Conservation (phyloP, 2,888 invertebrate species). For the Hermaeophaga mercurialis region DNA sequence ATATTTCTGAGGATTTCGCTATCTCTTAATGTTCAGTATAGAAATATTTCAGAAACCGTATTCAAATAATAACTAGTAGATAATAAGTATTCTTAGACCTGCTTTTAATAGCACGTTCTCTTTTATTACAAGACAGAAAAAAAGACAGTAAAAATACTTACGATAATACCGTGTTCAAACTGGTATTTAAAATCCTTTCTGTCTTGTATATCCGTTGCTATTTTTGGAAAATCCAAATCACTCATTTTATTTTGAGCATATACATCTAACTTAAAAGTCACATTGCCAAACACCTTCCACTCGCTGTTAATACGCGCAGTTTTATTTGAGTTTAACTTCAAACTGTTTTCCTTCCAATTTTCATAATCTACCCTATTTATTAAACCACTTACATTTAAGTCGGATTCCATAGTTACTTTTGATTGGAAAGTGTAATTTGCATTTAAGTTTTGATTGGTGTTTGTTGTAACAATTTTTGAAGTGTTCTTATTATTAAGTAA, state of each 20-base stretch:
- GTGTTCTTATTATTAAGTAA: constrained; percentile 55
- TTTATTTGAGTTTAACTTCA: constrained; percentile 49
- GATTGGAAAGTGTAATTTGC: constrained; percentile 49
- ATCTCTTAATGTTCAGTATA: no score
- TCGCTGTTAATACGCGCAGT: constrained; percentile 58
- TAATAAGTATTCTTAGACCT: no score
- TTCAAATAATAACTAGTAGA: no score
- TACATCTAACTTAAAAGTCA: constrained; percentile 54
- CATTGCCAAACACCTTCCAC: constrained; percentile 57
- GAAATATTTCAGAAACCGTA: no score
- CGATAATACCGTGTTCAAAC: constrained; percentile 46
- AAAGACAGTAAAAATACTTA: constrained; percentile 35
- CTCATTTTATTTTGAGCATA: constrained; percentile 43
- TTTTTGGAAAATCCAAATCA: constrained; percentile 47
- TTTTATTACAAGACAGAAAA: no score
- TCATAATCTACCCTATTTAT: constrained; percentile 56
- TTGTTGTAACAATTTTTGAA: constrained; percentile 53
- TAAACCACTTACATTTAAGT: constrained; percentile 43
- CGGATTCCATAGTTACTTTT: constrained; percentile 41
- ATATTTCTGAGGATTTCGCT: no score
- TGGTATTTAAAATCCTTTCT: constrained; percentile 42
- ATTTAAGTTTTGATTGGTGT: constrained; percentile 51
- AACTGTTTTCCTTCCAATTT: constrained; percentile 55
- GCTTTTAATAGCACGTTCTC: no score
- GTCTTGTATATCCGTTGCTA: constrained; percentile 46